Evolutionary conservation across 2,888 invertebrate species (phyloP), one percentile per base, ranked within the genome.

Genomic region (Philereme transversata): DNA sequence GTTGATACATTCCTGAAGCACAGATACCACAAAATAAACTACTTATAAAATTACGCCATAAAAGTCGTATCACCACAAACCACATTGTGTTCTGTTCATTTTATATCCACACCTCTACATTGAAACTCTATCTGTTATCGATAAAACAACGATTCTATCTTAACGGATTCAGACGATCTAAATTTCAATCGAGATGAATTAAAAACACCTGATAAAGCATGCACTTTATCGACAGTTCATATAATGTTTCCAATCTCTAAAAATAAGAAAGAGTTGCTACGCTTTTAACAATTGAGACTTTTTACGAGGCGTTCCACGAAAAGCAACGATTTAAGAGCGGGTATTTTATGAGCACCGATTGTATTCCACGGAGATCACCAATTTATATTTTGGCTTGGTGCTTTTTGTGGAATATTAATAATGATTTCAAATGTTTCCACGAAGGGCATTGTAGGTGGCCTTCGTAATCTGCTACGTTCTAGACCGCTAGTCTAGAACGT

Each of bases 41-140:
- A 65, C 72, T 57, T 55, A 68, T 67, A 61, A 60, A 72, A 73
- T 73, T 76, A 77, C 78, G 67, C 74, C 62, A 58, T 79, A 70
- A 78, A 64, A 65, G 64, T 67, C 62, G 67, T 60, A 54, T 53
- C 44, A n/a, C 51, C 53, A 65, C 71, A 68, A 69, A 75, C 55
- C 58, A 68, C 62, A 74, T 75, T 71, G 73, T 71, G 62, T 66
- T 66, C 57, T 55, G 67, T 71, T 76, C 71, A 76, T 76, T 73
- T 73, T 69, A 72, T 61, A 65, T 74, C 72, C 68, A 76, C 76
- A 76, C 72, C 65, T 74, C 67, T 60, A 64, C 59, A 62, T 69
- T 68, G 67, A 72, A 68, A 76, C 73, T 71, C 73, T 67, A 77
- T 75, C 72, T 76, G 58, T 71, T 70, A 74, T 77, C 74, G 71